Evolutionary conservation across 2,888 invertebrate genomes (phyloP).

Genomic region (Arctia plantaginis): DNA sequence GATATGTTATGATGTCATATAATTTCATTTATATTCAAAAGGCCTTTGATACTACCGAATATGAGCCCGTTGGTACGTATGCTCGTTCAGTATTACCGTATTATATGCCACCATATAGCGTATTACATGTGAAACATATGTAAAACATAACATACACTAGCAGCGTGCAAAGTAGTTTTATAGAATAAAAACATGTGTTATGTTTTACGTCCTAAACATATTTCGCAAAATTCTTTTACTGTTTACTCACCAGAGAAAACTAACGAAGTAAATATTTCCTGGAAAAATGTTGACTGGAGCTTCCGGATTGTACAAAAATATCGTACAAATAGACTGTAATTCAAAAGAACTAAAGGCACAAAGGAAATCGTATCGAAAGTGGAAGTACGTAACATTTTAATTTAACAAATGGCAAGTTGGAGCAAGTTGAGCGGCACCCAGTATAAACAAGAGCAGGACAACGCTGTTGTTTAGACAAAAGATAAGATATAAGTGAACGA

Average conservation of each 20-base stretch:
- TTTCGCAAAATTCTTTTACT: background rate
- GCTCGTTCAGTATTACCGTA: no score
- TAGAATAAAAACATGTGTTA: background rate
- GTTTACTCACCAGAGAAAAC: background rate
- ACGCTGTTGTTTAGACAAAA: constrained; percentile 65
- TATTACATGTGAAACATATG: background rate
- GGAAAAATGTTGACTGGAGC: constrained; percentile 3
- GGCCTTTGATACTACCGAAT: no score
- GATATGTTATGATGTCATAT: no score
- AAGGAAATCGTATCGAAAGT: constrained; percentile 46
- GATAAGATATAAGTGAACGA: constrained; percentile 62
- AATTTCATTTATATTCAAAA: no score
- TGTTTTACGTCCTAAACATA: background rate
- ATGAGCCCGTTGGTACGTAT: no score
- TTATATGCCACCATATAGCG: background rate
- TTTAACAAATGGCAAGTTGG: constrained; percentile 57
- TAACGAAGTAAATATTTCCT: constrained; percentile 6
- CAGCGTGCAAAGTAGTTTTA: background rate
- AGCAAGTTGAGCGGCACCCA: constrained; percentile 40
- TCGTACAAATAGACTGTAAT: constrained; percentile 19
- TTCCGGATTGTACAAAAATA: constrained; percentile 17
- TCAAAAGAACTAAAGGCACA: constrained; percentile 29
- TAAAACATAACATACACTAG: background rate
- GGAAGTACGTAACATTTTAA: constrained; percentile 50
- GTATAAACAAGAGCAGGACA: constrained; percentile 56